A percentile compares a stretch with the other conserved stretches of the same genome.
These are phyloP conservation scores for Sceloporus undulatus DNA, from an alignment of 2,113 vertebrate species.

Conservation along the genomic window DNA sequence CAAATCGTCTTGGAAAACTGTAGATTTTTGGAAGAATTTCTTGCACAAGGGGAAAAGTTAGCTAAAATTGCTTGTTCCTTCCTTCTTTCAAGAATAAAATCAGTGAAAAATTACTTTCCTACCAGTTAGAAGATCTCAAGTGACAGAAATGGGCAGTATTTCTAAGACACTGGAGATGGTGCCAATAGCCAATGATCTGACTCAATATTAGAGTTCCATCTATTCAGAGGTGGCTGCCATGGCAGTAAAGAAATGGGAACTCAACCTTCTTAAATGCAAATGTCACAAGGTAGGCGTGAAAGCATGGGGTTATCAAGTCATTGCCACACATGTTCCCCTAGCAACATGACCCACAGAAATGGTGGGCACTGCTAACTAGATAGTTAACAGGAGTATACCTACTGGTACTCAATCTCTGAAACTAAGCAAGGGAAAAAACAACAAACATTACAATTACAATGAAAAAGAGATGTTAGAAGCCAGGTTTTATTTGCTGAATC, in stretches of 20 bases:
- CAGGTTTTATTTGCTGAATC: too few species aligned
- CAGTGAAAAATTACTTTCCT: too few species aligned
- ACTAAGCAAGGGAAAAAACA: too few species aligned
- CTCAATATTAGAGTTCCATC: not conserved
- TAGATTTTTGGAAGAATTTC: too few species aligned
- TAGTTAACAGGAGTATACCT: not conserved
- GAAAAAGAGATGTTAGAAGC: too few species aligned
- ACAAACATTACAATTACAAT: too few species aligned
- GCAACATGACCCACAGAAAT: not conserved
- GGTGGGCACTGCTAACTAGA: too few species aligned
- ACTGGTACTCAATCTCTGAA: not conserved
- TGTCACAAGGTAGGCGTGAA: not conserved
- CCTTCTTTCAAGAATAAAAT: too few species aligned
- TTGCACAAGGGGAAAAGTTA: too few species aligned
- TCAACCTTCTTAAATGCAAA: not conserved
- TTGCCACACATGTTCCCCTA: not conserved
- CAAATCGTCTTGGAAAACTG: too few species aligned
- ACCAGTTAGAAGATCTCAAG: not conserved
- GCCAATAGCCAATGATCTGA: not conserved
- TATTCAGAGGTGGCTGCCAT: not conserved
- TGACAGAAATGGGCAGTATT: not conserved
- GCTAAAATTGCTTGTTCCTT: too few species aligned
- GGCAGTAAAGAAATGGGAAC: not conserved
- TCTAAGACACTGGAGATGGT: not conserved
- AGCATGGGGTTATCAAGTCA: not conserved